These are phyloP conservation scores for Plecturocebus donacophilus DNA, from an alignment of 2,113 vertebrate genomes.

Conservation along the genomic window DNA sequence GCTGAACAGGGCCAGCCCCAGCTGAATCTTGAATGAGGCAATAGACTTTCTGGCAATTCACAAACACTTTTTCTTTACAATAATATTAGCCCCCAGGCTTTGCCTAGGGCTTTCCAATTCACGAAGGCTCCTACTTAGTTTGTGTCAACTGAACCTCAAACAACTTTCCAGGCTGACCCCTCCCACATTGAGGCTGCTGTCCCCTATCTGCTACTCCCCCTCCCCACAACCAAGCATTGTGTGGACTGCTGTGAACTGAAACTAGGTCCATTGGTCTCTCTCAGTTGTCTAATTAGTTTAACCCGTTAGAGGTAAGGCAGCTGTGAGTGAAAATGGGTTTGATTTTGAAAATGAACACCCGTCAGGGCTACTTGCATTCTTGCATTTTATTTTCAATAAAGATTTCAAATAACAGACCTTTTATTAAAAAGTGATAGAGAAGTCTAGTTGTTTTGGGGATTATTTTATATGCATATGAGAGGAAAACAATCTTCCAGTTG, in stretches of 20 bases:
- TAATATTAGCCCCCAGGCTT: background rate
- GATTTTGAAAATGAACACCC: background rate
- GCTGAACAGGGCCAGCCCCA: background rate
- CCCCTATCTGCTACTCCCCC: background rate
- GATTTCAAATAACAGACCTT: background rate
- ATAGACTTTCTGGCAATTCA: background rate
- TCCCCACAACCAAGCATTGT: background rate
- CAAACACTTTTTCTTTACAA: background rate
- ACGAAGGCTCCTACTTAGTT: background rate
- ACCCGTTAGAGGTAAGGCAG: background rate
- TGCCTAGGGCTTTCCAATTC: background rate
- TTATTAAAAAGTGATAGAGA: background rate
- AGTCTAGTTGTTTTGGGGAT: background rate
- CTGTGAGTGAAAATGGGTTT: conserved; percentile 46
- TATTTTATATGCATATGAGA: background rate
- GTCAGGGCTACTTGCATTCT: background rate
- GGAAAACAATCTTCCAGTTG: background rate
- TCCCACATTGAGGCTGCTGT: too few relatives aligned
- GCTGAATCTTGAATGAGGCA: background rate
- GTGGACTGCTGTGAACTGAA: background rate
- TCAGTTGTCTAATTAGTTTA: conserved; percentile 27
- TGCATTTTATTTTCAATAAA: conserved; percentile 57
- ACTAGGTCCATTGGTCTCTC: background rate
- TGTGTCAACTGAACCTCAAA: background rate
- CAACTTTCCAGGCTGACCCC: background rate